Evolutionary conservation across 2,888 invertebrate genomes (phyloP), one percentile per base, ranked within the genome.

Genomic region (Pterostichus niger): DNA sequence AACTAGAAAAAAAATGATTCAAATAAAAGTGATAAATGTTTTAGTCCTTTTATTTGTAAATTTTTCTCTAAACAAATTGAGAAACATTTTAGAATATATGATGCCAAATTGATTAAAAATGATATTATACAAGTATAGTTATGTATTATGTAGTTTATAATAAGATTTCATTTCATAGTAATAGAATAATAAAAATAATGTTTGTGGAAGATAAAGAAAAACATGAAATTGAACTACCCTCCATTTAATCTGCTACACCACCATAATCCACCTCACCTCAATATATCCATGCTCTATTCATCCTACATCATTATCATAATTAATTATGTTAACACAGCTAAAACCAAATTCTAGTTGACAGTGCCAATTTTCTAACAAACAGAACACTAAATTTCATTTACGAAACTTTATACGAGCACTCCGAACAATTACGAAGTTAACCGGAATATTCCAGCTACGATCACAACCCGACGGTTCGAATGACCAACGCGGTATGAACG

Each of bases 301-400:
- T 4, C 13, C 31, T 75, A 75, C 73, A 52, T 52, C n/a, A 75
- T 33, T 11, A 64, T 52, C n/a, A 71, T 33, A 75, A 52, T 75
- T n/a, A 52, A 10, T 2, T 24, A 24, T 24, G 3, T 6, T 10
- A 64, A 64, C 24, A 40, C 46, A 1, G 44, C 46, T 24, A 75
- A 44, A 75, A 75, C n/a, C 33, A 31, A 52, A 75, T 75, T 75
- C 40, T 1, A 6, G 24, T 52, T 75, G 46, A 46, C 49, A 73
- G 46, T 17, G 73, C 15, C 17, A 73, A 71, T 71, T 73, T 46
- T 17, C 6, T 15, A 33, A 52, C 52, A 64, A 64, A 64, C 35
- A 46, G 15, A 46, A 11, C 71, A 75, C 75, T 31, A 75, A 75
- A 75, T 75, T 17, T 75, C 75, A 75, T 75, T 75, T 75, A 75